phyloP scores from a whole-genome alignment of 2,113 vertebrate species.

The Elachura formosa region DNA sequence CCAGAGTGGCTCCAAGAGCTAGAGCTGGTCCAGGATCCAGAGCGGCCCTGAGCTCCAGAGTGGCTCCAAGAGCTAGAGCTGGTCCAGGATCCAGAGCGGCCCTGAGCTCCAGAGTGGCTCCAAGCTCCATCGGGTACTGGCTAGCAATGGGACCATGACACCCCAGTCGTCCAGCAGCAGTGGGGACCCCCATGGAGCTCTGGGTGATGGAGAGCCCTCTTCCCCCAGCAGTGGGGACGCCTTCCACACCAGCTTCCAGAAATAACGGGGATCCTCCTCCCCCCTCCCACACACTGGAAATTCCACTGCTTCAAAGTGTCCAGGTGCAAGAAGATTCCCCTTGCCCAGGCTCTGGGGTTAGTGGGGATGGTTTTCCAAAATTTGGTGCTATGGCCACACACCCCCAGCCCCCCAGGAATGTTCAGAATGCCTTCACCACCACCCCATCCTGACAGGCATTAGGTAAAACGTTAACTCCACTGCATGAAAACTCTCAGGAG shows the following conservation, averaged over 20 bases:
- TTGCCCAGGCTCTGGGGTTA: background rate
- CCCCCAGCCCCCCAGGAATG: background rate
- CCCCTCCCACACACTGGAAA: fast-evolving
- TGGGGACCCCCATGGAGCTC: background rate
- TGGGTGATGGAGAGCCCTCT: background rate
- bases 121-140: too few relatives aligned
- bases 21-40: too few relatives aligned
- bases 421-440: background rate
- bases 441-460: fast-evolving
- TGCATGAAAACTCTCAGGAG: background rate
- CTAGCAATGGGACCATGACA: too few relatives aligned
- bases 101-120: too few relatives aligned
- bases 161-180: too few relatives aligned
- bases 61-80: too few relatives aligned
- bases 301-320: background rate
- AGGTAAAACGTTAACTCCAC: too few relatives aligned
- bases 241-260: background rate
- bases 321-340: background rate
- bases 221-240: fast-evolving
- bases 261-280: background rate
- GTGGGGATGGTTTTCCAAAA: background rate
- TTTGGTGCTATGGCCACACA: background rate
- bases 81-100: too few relatives aligned
- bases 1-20: too few relatives aligned
- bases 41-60: too few relatives aligned